Percentiles rank a stretch among this genome's conserved stretches.
These are phyloP conservation scores for Callospermophilus lateralis DNA, from an alignment of 2,113 vertebrate genomes.

Conservation along the genomic window DNA sequence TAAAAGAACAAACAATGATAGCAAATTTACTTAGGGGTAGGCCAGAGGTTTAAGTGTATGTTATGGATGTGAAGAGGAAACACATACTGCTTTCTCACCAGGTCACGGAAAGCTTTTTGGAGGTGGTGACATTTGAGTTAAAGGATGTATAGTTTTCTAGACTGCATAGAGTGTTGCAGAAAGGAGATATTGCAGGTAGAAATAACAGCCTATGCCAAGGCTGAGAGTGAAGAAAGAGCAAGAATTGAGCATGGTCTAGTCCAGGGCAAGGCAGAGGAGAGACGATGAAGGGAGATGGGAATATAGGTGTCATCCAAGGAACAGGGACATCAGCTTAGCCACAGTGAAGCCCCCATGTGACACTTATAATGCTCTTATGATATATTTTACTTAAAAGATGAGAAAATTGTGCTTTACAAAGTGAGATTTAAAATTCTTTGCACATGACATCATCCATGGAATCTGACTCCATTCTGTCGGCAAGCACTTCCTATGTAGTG, in stretches of 20 bases:
- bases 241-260: not conserved
- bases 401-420: not conserved
- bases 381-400: slow-evolving; percentile 2
- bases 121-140: not conserved
- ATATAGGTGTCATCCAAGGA: not conserved
- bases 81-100: not conserved
- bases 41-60: not conserved
- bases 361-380: not conserved
- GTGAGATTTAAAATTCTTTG: not conserved
- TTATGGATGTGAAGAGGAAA: not conserved
- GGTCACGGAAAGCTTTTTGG: not conserved
- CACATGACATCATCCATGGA: not conserved
- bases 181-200: not conserved
- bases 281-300: not conserved
- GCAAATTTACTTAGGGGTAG: not conserved
- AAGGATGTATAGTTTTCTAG: not conserved
- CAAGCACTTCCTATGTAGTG: not conserved
- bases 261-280: not conserved
- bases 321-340: not conserved
- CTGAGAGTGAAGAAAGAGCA: not conserved
- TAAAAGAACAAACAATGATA: not conserved
- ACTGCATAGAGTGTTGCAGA: not conserved
- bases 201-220: not conserved
- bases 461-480: not conserved
- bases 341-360: not conserved